Conservation (phyloP, 2,113 vertebrate genomes). For the Rhombomys opimus region DNA sequence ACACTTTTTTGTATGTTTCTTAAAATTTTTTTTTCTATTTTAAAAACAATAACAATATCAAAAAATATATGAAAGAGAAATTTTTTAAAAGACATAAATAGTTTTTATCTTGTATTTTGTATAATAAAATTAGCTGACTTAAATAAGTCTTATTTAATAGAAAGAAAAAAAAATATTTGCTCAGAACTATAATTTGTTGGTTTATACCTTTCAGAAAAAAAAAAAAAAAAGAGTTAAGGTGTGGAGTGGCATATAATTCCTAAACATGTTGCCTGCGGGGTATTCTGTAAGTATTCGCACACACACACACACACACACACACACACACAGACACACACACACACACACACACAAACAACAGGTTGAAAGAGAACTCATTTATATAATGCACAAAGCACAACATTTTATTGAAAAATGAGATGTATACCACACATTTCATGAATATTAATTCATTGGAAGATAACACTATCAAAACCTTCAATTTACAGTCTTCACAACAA, state of each 20-base stretch:
- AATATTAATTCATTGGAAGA: background rate
- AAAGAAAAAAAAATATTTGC: background rate
- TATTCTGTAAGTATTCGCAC: background rate
- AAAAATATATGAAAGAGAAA: background rate
- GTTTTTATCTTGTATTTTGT: constrained; percentile 18
- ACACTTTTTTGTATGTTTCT: background rate
- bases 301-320: no score
- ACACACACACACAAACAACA: background rate
- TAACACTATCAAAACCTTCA: background rate
- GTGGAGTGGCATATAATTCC: background rate
- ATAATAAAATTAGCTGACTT: background rate
- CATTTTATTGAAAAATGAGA: constrained; percentile 18
- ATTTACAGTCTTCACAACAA: background rate
- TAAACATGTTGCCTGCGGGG: background rate
- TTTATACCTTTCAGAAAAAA: constrained; percentile 1
- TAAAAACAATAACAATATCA: background rate
- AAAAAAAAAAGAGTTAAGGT: background rate
- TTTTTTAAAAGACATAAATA: background rate
- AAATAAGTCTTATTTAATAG: background rate
- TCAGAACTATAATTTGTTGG: background rate
- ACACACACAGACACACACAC: background rate
- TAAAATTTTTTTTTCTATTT: background rate
- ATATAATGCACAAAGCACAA: background rate
- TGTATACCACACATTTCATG: background rate
- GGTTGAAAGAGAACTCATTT: background rate